Evolutionary conservation across 2,113 vertebrate species (phyloP).

Genomic region (Benitochromis conjunctus): DNA sequence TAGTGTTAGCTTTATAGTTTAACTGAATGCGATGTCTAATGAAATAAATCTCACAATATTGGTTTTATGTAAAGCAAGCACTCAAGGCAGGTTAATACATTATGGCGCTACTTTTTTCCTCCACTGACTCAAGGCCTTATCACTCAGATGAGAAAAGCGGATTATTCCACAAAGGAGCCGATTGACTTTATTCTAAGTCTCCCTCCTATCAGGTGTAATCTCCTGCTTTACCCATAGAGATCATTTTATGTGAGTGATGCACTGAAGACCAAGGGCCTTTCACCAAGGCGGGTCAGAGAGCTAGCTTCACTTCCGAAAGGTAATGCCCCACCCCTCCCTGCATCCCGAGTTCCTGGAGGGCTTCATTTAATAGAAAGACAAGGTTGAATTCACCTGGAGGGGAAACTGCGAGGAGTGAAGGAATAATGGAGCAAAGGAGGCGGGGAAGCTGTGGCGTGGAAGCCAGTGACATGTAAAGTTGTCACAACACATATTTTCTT

Average conservation of each 20-base stretch:
- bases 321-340: conserved; percentile 3
- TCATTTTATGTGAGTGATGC: conserved; percentile 24
- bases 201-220: conserved; percentile 49
- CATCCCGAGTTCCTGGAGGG: background rate
- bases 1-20: background rate
- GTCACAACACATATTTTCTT: conserved; percentile 61
- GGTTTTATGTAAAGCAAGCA: conserved; percentile 2
- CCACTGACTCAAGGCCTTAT: background rate
- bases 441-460: background rate
- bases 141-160: conserved; percentile 32
- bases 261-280: conserved; percentile 14
- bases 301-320: conserved; percentile 44
- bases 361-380: conserved; percentile 21
- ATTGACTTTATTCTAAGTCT: conserved; percentile 26
- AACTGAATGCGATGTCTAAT: background rate
- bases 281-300: conserved; percentile 33
- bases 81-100: background rate
- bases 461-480: conserved; percentile 59
- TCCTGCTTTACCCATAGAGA: conserved; percentile 28
- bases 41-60: background rate
- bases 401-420: background rate
- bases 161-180: conserved; percentile 48
- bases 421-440: background rate
- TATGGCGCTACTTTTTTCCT: background rate
- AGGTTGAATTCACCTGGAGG: conserved; percentile 39